Base-by-base conservation (phyloP, 2,113 vertebrate species). In the Nyctereutes procyonoides region DNA sequence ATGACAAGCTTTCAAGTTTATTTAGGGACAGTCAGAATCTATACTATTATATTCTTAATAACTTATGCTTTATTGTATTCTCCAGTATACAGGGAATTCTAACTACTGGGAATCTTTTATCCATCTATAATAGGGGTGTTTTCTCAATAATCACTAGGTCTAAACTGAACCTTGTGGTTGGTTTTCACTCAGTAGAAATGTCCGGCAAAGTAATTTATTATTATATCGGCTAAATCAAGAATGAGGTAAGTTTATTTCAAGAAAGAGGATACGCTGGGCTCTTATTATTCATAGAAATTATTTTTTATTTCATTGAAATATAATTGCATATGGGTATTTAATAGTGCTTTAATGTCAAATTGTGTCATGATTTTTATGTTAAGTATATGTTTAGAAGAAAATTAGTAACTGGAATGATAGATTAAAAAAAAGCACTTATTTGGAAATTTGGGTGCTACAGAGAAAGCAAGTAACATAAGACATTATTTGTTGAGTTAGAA, bases 1-100 rank as follows among this genome's bases (percentile, higher is more conserved):
- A 96, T 99, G 99, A 99, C 98, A 99, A 98, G 98, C 98, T 97
- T 99, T 99, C 99, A 99, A n/a, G 51, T 98, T 98, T 98, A 98
- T 98, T 99, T 99, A 99, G 95, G 97, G 93, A 92, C 93, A 98
- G 93, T 98, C 1, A 74, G 77, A 80, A 95, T 96, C 97, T 93
- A 93, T 97, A 95, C 97, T 93, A 92, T 87, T 96, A 73, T 97
- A 98, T 90, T 94, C 81, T 98, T 98, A 97, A 96, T 97, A 98
- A 97, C 93, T 96, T 98, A 97, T 97, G 98, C 96, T 98, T 98
- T 84, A 65, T 97, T 74, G 51, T 98, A 62, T 96, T 97, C 76
- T 97, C 87, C 65, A 84, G 71, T 51, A 56, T 92, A 62, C 53
- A 96, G 32, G 62, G 91, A 97, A 97, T 92, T 97, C 93, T 98